phyloP scores from a whole-genome alignment of 1,140 invertebrate species.

The Bombus pascuorum region DNA sequence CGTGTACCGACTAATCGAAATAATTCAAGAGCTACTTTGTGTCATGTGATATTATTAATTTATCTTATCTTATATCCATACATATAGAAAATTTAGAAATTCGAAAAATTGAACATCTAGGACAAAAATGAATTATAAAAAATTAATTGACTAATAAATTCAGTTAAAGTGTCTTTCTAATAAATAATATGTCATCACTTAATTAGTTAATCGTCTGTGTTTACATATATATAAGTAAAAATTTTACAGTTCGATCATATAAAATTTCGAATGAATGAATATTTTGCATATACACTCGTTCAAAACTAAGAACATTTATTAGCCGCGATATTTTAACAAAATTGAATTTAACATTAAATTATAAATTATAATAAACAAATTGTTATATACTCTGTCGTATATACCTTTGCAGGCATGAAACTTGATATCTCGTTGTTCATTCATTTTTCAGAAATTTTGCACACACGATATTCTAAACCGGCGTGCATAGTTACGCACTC shows the following conservation, averaged over 20 bases:
- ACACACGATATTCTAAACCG: neutral
- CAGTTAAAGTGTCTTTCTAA: neutral
- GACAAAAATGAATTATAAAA: neutral
- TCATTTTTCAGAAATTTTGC: neutral
- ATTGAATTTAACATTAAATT: neutral
- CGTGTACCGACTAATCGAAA: slow-evolving; percentile 1
- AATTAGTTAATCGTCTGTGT: neutral
- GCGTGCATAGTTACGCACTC: neutral
- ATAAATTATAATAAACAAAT: neutral
- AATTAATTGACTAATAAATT: neutral
- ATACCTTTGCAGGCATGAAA: neutral
- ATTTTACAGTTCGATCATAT: neutral
- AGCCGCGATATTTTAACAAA: neutral
- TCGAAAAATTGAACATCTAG: neutral
- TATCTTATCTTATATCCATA: neutral
- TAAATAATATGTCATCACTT: neutral
- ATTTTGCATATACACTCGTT: neutral
- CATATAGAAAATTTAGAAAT: neutral
- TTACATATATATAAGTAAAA: neutral
- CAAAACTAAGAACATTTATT: neutral
- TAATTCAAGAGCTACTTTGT: slow-evolving; percentile 16
- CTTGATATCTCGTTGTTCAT: neutral
- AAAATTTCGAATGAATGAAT: neutral
- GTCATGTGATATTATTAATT: neutral
- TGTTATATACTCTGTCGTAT: too few species aligned